Percentiles rank a stretch among this genome's conserved stretches.
Evolutionary conservation across 2,797 vertebrate genomes (phyloP).

Genomic region (Champsocephalus esox): DNA sequence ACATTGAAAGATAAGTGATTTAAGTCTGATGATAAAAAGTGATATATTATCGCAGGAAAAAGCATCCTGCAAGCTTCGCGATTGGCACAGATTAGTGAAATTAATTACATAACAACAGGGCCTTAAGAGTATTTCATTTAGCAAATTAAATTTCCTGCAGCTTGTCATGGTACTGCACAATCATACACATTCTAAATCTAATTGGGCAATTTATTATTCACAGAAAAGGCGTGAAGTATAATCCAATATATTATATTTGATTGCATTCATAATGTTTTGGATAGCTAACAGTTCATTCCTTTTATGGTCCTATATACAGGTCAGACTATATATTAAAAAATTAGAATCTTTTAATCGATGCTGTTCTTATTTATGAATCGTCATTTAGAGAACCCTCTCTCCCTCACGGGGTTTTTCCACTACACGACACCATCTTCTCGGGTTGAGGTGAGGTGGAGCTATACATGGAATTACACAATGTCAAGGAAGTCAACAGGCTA

Average conservation of each 20-base stretch:
- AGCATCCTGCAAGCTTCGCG: not conserved
- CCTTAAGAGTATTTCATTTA: not conserved
- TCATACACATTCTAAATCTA: too few relatives aligned
- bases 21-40: not conserved
- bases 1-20: not conserved
- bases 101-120: not conserved
- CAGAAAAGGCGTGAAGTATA: too few relatives aligned
- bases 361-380: not conserved
- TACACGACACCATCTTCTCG: not conserved
- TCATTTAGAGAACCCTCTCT: slow-evolving; percentile 12
- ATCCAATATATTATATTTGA: too few relatives aligned
- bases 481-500: not conserved
- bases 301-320: too few relatives aligned
- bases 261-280: too few relatives aligned
- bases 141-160: not conserved
- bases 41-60: not conserved
- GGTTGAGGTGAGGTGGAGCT: slow-evolving; percentile 1
- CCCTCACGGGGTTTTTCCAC: slow-evolving; percentile 4
- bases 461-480: not conserved
- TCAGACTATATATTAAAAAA: too few relatives aligned
- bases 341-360: too few relatives aligned
- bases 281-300: too few relatives aligned
- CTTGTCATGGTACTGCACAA: not conserved
- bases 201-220: too few relatives aligned
- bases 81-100: not conserved